Base-by-base conservation (phyloP, 2,113 vertebrate species). In the Triplophysa rosa region DNA sequence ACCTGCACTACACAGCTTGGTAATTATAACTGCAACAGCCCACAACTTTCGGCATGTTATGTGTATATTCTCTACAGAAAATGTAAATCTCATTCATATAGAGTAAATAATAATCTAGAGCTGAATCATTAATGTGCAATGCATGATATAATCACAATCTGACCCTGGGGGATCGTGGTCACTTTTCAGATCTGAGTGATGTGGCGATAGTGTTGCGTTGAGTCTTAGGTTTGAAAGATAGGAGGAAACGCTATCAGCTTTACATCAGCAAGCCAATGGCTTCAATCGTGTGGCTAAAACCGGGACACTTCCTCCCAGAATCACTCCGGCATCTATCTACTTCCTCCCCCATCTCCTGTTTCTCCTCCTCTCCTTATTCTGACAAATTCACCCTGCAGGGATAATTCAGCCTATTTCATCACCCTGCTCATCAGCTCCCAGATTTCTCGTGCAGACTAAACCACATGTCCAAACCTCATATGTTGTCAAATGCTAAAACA, bases 361-460 rank as follows among this genome's bases (percentile, higher is more conserved):
- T 72, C 47, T 52, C 64, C 77, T 75, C 63, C 56, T 67, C 63
- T 58, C 67, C 63, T 66, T 58, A 17, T n/a, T 66, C 78, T 54
- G 40, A 61, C 62, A 11, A 24, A 58, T 70, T 56, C 68, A 66
- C 70, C 81, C 81, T 83, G 64, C 61, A 69, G 81, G 42, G 10
- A 79, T 74, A 78, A 79, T 83, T 79, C 70, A 79, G 76, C 77
- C 70, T 75, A 72, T 59, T 83, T 79, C 77, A 74, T 79, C 42
- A 52, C 42, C 42, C 65, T 74, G 64, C 65, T 83, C 72, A 79
- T 83, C 77, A 63, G 14, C 26, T 26, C 64, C 62, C 64, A 79
- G 77, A 79, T 65, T 78, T 78, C 78, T 61, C 26, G 13, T 62
- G 56, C 70, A 21, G 49, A 29, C 23, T 58, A 56, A 62, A 71